Evolutionary conservation across 1,140 invertebrate genomes (phyloP).

Genomic region (Phenacoccus solenopsis): DNA sequence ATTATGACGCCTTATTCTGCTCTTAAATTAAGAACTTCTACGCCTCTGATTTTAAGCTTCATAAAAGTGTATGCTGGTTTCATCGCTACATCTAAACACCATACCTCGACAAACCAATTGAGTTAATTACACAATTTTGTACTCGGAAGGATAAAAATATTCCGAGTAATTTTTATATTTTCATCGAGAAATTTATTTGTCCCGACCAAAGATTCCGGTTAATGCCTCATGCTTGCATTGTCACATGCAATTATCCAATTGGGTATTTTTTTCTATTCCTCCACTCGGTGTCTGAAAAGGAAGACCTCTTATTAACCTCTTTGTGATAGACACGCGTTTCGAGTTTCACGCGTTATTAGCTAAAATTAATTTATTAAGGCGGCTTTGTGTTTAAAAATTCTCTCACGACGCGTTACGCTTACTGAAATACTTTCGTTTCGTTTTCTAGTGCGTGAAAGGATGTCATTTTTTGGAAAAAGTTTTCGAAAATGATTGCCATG

Average conservation of each 20-base stretch:
- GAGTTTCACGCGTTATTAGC: neutral
- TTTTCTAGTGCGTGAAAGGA: neutral
- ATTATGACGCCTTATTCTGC: too few species aligned
- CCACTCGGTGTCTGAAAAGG: neutral
- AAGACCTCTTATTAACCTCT: neutral
- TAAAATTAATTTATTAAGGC: neutral
- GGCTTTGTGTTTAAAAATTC: neutral
- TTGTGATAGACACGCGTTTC: neutral
- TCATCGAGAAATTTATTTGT: neutral
- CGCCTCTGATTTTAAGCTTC: too few species aligned
- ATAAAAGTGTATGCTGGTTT: too few species aligned
- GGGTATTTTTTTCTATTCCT: neutral
- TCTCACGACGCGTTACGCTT: neutral
- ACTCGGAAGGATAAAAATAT: neutral
- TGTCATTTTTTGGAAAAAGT: neutral
- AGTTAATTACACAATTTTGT: too few species aligned
- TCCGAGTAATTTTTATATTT: neutral
- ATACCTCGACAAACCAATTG: too few species aligned
- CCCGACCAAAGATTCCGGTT: too few species aligned
- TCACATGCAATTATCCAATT: neutral
- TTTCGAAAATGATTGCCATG: neutral
- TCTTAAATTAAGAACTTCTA: too few species aligned
- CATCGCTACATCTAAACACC: too few species aligned
- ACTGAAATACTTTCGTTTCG: neutral
- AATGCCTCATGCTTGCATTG: too few species aligned